A percentile compares a stretch with the other conserved stretches of the same genome.
Evolutionary conservation across 2,888 invertebrate species (phyloP).

Genomic region (Torymus aiolomorphi): DNA sequence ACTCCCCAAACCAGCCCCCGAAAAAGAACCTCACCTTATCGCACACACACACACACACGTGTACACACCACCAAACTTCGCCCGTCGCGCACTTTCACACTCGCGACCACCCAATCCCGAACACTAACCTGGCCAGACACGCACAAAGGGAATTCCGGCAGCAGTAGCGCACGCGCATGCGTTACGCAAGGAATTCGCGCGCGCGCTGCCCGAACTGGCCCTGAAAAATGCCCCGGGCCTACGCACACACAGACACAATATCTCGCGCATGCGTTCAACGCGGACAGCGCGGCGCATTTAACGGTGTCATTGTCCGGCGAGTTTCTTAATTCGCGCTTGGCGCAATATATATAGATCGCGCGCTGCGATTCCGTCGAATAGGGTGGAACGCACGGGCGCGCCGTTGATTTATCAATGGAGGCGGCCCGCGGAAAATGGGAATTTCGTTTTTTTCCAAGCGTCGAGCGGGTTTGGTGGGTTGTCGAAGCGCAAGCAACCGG

Average conservation of each 20-base stretch:
- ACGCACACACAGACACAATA: too few species aligned
- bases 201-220: slow-evolving; percentile 28
- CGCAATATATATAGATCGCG: slow-evolving; percentile 42
- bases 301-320: slow-evolving; percentile 36
- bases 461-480: not conserved
- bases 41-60: too few species aligned
- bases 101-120: not conserved
- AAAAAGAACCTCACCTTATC: too few species aligned
- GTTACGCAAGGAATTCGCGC: slow-evolving; percentile 55
- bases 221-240: slow-evolving; percentile 47
- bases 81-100: too few species aligned
- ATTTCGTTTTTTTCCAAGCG: slow-evolving; percentile 37
- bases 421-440: slow-evolving; percentile 5
- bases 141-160: slow-evolving; percentile 52
- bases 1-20: too few species aligned
- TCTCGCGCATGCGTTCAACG: too few species aligned
- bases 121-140: not conserved
- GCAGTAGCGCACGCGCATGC: too few species aligned
- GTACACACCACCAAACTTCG: too few species aligned
- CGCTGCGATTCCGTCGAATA: slow-evolving; percentile 31
- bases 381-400: not conserved
- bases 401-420: slow-evolving; percentile 13
- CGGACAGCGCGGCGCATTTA: too few species aligned
- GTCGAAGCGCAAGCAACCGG: too few species aligned
- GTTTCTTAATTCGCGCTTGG: slow-evolving; percentile 52